Conservation (phyloP, 1,140 invertebrate species). For the honey bee (Apis mellifera) region Amel_HAv3.1 CM009931.2:22547501-22548000, state of each 20-base stretch:
- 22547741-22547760: not conserved
- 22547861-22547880: constrained; percentile 36
- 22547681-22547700: constrained; percentile 30
- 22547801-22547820: constrained; percentile 34
- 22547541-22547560: not conserved
- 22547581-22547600: not conserved
- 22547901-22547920: constrained; percentile 28
- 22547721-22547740: not conserved
- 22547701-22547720: not conserved
- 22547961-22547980: not conserved
- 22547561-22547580: not conserved
- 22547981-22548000: not conserved
- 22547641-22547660: constrained; percentile 7
- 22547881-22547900: not conserved
- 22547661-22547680: constrained; percentile 42
- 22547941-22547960: constrained; percentile 1
- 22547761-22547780: constrained; percentile 20
- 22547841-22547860: constrained; percentile 43
- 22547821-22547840: constrained; percentile 32
- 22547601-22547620: not conserved
- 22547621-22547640: constrained; percentile 1
- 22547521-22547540: not conserved
- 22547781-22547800: constrained; percentile 13
- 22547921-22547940: not conserved
- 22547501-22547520: too few species aligned